A percentile compares a stretch with the other conserved stretches of the same genome.
These are phyloP conservation scores for Halichondria panicea DNA, from an alignment of 37 sponge, comb jelly and placozoan genomes.

Conservation along the genomic window DNA sequence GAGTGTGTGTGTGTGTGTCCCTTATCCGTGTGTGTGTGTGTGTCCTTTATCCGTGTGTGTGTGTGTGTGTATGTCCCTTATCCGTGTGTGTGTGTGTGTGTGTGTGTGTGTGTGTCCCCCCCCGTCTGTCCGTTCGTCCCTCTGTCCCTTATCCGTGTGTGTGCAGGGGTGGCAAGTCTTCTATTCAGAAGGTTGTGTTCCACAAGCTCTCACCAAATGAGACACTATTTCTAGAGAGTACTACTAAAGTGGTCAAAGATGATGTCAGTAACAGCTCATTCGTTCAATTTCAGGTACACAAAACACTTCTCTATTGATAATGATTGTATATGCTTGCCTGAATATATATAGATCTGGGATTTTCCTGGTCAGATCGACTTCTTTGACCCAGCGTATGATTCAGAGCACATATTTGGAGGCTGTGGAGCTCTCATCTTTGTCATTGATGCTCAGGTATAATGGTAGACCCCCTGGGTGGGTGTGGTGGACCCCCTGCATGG, in stretches of 20 bases:
- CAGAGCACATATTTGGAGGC: conserved; percentile 90
- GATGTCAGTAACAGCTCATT: conserved; percentile 95
- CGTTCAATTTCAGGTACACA: conserved; percentile 87
- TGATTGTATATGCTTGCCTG: not conserved
- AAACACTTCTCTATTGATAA: not conserved
- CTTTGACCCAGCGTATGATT: conserved; percentile 82
- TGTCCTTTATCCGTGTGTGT: no score
- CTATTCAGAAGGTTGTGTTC: conserved; percentile 95
- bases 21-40: no score
- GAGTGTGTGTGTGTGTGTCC: no score
- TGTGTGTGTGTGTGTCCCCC: not conserved
- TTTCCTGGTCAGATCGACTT: conserved; percentile 98
- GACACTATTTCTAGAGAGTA: conserved; percentile 96
- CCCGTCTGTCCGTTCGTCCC: not conserved
- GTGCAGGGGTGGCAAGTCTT: conserved; percentile 92
- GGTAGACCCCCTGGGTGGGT: not conserved
- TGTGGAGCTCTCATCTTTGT: conserved; percentile 92
- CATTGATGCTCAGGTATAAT: conserved; percentile 83
- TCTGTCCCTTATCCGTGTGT: not conserved
- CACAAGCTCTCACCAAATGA: conserved; percentile 99
- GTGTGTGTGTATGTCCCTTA: no score
- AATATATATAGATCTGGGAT: conserved; percentile 84
- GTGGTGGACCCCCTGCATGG: no score
- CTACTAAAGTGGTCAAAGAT: conserved; percentile 93
- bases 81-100: no score